Percentiles rank a stretch among this genome's conserved stretches.
Conservation (phyloP, 2,797 vertebrate genomes). For the Peromyscus nudipes region DNA sequence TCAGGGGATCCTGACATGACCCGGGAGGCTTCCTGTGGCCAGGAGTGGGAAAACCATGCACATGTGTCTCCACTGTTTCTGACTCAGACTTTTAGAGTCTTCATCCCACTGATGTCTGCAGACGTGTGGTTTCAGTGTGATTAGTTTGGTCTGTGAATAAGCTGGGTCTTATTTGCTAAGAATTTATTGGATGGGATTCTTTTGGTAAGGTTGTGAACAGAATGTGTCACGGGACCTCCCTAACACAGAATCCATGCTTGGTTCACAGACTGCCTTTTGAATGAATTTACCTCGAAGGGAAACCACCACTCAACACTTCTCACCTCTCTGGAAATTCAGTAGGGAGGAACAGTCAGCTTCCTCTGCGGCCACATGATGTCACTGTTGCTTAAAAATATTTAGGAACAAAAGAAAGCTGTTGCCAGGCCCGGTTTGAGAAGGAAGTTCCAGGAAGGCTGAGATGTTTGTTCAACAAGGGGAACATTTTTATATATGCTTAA, state of each 20-base stretch:
- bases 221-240: constrained; percentile 37
- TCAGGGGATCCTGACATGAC: neutral
- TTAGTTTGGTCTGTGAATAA: neutral
- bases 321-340: constrained; percentile 45
- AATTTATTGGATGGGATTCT: neutral
- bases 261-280: neutral
- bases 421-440: constrained; percentile 52
- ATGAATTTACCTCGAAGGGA: constrained; percentile 68
- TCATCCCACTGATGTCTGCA: neutral
- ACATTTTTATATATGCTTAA: neutral
- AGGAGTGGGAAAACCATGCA: neutral
- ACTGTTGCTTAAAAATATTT: constrained; percentile 86
- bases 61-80: neutral
- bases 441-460: constrained; percentile 34
- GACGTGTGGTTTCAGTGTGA: neutral
- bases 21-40: neutral
- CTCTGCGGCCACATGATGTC: constrained; percentile 86
- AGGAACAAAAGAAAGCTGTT: neutral
- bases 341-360: neutral
- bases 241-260: neutral
- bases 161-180: neutral
- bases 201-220: neutral
- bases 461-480: constrained; percentile 64
- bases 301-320: neutral
- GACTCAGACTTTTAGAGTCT: neutral